Evolutionary conservation across 2,113 vertebrate genomes (phyloP).

Genomic region (Lepus europaeus): DNA sequence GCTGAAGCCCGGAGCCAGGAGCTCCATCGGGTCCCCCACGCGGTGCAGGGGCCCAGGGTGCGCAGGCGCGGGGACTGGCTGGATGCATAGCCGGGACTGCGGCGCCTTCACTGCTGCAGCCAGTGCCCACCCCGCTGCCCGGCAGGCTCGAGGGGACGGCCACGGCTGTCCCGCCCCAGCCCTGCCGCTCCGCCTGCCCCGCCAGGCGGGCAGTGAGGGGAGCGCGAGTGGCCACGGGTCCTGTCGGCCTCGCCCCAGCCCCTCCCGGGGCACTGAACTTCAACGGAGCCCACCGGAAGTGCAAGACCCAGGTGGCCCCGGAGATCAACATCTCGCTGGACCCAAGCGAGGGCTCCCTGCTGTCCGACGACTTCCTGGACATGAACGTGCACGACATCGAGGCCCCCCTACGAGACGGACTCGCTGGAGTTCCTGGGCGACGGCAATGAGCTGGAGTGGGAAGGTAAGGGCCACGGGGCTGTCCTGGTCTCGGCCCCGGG

Average conservation of each 20-base stretch:
- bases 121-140: no score
- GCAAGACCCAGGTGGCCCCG: constrained; percentile 95
- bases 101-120: no score
- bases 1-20: no score
- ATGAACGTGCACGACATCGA: constrained; percentile 98
- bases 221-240: no score
- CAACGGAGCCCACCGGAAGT: constrained; percentile 90
- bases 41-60: no score
- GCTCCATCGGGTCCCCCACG: no score
- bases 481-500: fast-evolving
- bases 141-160: no score
- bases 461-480: constrained; percentile 88
- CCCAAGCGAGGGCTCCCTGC: constrained; percentile 96
- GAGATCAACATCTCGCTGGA: constrained; percentile 99
- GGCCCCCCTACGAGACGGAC: constrained; percentile 96
- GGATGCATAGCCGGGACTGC: no score
- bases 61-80: no score
- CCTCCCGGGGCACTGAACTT: constrained; percentile 92
- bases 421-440: constrained; percentile 97
- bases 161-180: no score
- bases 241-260: constrained; percentile 82
- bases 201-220: no score
- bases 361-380: constrained; percentile 97
- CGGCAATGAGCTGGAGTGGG: constrained; percentile 97
- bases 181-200: no score